A percentile compares a stretch with the other conserved stretches of the same genome.
Conservation (phyloP, 2,888 invertebrate species). For the Stomorhina lunata region DNA sequence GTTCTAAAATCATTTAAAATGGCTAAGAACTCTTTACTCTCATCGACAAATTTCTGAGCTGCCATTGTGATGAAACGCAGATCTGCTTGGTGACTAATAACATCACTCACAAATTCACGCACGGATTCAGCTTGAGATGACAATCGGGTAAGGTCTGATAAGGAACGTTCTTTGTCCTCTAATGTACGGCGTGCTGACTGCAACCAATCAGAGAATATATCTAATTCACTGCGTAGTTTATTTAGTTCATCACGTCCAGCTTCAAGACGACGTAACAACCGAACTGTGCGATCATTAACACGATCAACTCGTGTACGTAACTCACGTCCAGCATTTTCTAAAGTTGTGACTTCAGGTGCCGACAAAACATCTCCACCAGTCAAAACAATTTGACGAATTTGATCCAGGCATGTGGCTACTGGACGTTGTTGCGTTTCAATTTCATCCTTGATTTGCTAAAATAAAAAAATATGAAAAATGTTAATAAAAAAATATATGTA, state of each 20-base stretch:
- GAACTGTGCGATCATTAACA: slow-evolving; percentile 89
- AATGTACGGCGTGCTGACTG: slow-evolving; percentile 88
- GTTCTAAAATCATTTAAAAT: slow-evolving; percentile 93
- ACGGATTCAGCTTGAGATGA: slow-evolving; percentile 88
- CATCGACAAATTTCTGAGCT: slow-evolving; percentile 97
- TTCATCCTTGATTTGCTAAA: slow-evolving; percentile 92
- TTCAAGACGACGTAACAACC: slow-evolving; percentile 87
- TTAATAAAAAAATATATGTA: background rate
- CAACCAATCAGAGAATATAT: slow-evolving; percentile 91
- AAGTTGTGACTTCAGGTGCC: slow-evolving; percentile 91
- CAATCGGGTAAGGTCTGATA: slow-evolving; percentile 88
- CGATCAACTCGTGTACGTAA: slow-evolving; percentile 91
- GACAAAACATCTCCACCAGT: slow-evolving; percentile 95
- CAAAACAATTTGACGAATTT: slow-evolving; percentile 92
- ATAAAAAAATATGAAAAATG: background rate
- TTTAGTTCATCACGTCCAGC: slow-evolving; percentile 93
- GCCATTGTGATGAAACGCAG: slow-evolving; percentile 97
- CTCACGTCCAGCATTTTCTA: slow-evolving; percentile 92
- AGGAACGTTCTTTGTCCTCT: slow-evolving; percentile 91
- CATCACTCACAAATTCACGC: slow-evolving; percentile 93
- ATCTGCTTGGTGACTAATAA: slow-evolving; percentile 97
- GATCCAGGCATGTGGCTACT: slow-evolving; percentile 91
- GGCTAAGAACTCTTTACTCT: slow-evolving; percentile 93
- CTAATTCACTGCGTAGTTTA: slow-evolving; percentile 91
- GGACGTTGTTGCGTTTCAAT: slow-evolving; percentile 91